Evolutionary conservation across 2,113 vertebrate genomes (phyloP).

Genomic region (Strix uralensis): DNA sequence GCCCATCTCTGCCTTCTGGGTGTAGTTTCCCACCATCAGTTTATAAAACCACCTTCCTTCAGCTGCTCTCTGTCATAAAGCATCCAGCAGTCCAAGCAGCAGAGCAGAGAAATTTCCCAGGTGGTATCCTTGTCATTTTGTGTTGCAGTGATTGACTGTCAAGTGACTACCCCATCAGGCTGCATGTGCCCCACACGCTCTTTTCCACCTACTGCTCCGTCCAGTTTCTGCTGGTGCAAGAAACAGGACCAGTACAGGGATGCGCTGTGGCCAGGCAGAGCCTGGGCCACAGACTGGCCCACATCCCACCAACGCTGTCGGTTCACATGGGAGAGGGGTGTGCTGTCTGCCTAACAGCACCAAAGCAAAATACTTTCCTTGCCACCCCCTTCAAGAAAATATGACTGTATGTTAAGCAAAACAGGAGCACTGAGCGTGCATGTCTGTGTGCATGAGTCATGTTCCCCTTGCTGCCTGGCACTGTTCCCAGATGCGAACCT

Average conservation of each 20-base stretch:
- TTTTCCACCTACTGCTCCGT: background rate
- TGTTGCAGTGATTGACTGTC: background rate
- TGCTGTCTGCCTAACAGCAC: background rate
- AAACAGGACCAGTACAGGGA: background rate
- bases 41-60: background rate
- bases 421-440: background rate
- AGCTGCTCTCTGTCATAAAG: background rate
- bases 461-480: slow-evolving; percentile 8
- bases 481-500: slow-evolving; percentile 16
- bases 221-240: background rate
- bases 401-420: background rate
- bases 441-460: background rate
- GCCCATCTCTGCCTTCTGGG: background rate
- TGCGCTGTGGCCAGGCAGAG: background rate
- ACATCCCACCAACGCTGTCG: rapidly evolving
- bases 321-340: background rate
- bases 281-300: background rate
- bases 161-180: background rate
- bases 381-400: slow-evolving; percentile 17
- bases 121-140: background rate
- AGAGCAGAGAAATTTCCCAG: slow-evolving; percentile 8
- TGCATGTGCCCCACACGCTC: background rate
- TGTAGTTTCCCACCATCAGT: background rate
- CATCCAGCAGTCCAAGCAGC: background rate
- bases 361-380: background rate